These are phyloP conservation scores for Hystrix cristata DNA, from an alignment of 2,113 vertebrate genomes.

Conservation along the genomic window DNA sequence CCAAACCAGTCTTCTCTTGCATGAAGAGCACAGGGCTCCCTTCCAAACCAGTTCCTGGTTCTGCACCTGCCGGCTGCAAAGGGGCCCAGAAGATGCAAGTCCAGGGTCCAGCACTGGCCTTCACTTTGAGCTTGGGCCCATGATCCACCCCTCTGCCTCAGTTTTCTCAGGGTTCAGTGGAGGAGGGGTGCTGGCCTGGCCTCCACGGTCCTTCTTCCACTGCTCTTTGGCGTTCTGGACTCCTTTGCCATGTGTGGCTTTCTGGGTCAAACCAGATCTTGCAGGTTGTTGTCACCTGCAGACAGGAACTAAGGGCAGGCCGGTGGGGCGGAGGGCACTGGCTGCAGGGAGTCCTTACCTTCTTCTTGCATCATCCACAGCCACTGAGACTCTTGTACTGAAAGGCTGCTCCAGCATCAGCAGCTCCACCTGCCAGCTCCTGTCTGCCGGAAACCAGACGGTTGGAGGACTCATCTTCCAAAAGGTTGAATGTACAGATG, in stretches of 20 bases:
- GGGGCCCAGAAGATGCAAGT: not conserved
- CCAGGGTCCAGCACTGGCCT: not conserved
- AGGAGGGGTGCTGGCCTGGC: not conserved
- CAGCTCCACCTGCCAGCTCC: not conserved
- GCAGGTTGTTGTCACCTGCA: too few relatives aligned
- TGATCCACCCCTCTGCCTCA: not conserved
- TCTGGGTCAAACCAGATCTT: not conserved
- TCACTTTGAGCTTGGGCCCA: not conserved
- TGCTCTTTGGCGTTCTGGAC: not conserved
- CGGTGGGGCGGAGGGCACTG: fast-evolving
- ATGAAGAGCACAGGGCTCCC: not conserved
- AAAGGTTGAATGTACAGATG: not conserved
- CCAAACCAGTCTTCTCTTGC: not conserved
- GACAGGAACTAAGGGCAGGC: not conserved
- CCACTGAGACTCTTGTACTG: fast-evolving
- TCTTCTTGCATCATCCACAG: not conserved
- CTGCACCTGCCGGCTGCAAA: not conserved
- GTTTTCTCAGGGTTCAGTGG: not conserved
- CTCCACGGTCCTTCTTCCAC: not conserved
- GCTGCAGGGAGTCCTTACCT: not conserved
- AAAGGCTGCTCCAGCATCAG: conserved; percentile 59
- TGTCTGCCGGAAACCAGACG: fast-evolving
- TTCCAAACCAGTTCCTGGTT: not conserved
- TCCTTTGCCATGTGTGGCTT: not conserved
- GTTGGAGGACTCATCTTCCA: not conserved